Evolutionary conservation across 1,140 invertebrate genomes (phyloP), one percentile per base, ranked within the genome.

Genomic region (Cyclargus thomasi): DNA sequence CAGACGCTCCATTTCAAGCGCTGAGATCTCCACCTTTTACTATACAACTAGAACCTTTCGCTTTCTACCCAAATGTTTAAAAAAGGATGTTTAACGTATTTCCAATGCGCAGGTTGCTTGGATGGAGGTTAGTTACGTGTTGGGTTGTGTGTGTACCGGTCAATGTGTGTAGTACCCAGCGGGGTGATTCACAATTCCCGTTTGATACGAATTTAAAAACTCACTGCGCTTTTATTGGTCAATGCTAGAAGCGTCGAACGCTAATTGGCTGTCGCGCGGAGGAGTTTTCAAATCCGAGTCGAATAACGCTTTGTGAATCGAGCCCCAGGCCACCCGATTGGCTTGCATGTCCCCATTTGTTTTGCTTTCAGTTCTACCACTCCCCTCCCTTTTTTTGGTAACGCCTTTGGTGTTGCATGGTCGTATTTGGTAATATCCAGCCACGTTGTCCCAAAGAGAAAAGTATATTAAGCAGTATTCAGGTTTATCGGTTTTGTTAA

Each of bases 51-150:
- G 29, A 8, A 29, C 29, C 29, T 3, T 3, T 47, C 14, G 39
- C 39, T 47, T 47, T 16, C 7, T 47, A 47, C 39, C 39, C 14
- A 14, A 16, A 21, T 16, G 55, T 53, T 22, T 35, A 18, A 64
- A 70, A n/a, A 36, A 62, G 55, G 72, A 79, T 71, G 75, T 81
- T 82, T 74, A 81, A 79, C 66, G 70, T 62, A 66, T 80, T 86
- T 83, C 74, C 68, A 76, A 74, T 82, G 81, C 76, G 84, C 88
- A 92, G 91, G 88, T 92, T 81, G 91, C 91, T 87, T 91, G 91
- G 91, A 92, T 89, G 80, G 90, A 92, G 92, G 92, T 92, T 80
- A 86, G 85, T 88, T 74, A 55, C 59, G 71, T 73, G 73, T 76
- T 73, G 70, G 70, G 70, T 70, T 81, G 77, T 79, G 70, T 68